Conservation (phyloP, 2,888 invertebrate genomes). For the Ypsolopha sequella region DNA sequence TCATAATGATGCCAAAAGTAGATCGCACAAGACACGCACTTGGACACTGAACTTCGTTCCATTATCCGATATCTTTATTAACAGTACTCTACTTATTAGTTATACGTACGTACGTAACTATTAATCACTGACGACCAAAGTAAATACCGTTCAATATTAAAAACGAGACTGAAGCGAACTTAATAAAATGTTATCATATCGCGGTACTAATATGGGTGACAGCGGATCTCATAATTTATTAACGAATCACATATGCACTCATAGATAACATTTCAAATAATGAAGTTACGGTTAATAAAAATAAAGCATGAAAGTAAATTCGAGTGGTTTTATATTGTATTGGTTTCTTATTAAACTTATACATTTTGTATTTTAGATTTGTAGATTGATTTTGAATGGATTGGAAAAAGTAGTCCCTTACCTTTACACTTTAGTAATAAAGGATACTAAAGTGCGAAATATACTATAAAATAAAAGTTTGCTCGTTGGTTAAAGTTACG, state of each 20-base stretch:
- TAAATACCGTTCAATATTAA: slow-evolving; percentile 37
- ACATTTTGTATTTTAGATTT: too few species aligned
- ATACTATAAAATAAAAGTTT: too few species aligned
- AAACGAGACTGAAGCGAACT: slow-evolving; percentile 41
- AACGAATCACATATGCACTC: slow-evolving; percentile 27
- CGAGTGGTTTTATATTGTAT: too few species aligned
- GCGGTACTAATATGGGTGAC: slow-evolving; percentile 38
- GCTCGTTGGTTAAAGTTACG: too few species aligned
- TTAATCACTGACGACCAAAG: slow-evolving; percentile 44
- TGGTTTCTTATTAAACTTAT: too few species aligned
- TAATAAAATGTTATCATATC: slow-evolving; percentile 52
- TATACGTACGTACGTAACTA: slow-evolving; percentile 28
- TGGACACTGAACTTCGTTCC: slow-evolving; percentile 10
- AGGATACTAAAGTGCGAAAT: too few species aligned
- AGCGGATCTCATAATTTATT: slow-evolving; percentile 40
- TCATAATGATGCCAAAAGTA: slow-evolving; percentile 41
- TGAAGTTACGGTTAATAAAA: slow-evolving; percentile 8
- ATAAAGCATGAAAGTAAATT: background rate
- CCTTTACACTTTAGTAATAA: too few species aligned
- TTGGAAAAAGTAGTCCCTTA: too few species aligned
- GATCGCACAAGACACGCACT: slow-evolving; percentile 41
- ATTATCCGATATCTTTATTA: slow-evolving; percentile 47
- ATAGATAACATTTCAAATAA: slow-evolving; percentile 13
- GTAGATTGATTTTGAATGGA: too few species aligned
- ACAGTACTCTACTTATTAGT: slow-evolving; percentile 33